Base-by-base conservation (phyloP, 2,797 vertebrate genomes). In the Carduelis carduelis region DNA sequence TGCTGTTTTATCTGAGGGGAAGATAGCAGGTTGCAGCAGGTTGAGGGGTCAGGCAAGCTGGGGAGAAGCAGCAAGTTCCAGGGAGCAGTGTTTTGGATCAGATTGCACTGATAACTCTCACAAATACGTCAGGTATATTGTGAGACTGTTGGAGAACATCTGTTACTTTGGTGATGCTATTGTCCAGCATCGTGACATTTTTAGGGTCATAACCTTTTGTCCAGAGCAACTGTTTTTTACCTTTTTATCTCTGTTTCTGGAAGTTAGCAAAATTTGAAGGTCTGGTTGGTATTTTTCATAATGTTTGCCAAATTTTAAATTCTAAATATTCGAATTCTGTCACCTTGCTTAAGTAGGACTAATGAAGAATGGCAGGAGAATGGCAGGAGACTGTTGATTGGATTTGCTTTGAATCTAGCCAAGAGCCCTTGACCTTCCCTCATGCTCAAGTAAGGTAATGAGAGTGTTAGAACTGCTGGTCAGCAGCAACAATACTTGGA, bases 381-480 rank as follows among this genome's bases (percentile, higher is more conserved):
- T 0, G 13, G 39, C 1, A 3, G 30, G 50, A 44, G 14, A 16
- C 13, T 53, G 23, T 74, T 89, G 23, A 5, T 24, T 81, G 39
- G n/a, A 46, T 93, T 80, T 80, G 5, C 32, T 49, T 81, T 44
- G 37, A 68, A 41, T 87, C 59, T 20, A 59, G 2, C n/a, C 19
- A 63, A 4, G 28, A 76, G 20, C 13, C 7, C 11, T 81, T 56
- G 3, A 0, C 37, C 0, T 6, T 69, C 34, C 34, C 5, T 79
- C 18, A 6, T 53, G 17, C 12, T 22, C 11, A 61, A 28, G 55
- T n/a, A 44, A 69, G 41, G 28, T 64, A 39, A 57, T 44, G 35
- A 69, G 34, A 23, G 28, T 8, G 2, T 59, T 71, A n/a, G 59
- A 84, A 19, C 12, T 49, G 27, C 30, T 64, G 2, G 18, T 49